Evolutionary conservation across 2,888 invertebrate genomes (phyloP).

Genomic region (Leuctra nigra): DNA sequence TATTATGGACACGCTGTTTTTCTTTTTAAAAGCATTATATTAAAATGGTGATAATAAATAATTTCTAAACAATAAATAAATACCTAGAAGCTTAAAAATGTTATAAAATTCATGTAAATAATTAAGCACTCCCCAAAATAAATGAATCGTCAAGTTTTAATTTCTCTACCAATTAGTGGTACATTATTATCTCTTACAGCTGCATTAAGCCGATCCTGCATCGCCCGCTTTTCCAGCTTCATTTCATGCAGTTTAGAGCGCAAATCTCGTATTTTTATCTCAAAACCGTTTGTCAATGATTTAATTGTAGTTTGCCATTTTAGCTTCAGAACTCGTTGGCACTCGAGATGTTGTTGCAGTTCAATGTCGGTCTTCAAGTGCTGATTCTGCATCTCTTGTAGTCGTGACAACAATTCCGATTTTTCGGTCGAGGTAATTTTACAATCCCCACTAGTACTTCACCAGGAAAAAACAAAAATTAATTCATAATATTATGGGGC

Average conservation of each 20-base stretch:
- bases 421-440: constrained; percentile 5
- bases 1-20: too few species aligned
- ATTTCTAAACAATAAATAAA: too few species aligned
- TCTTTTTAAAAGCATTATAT: too few species aligned
- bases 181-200: background rate
- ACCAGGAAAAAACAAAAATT: too few species aligned
- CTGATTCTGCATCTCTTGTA: constrained; percentile 17
- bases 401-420: constrained; percentile 4
- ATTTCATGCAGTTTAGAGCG: constrained; percentile 8
- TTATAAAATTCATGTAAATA: too few species aligned
- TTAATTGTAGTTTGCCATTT: constrained; percentile 22
- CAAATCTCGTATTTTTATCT: constrained; percentile 19
- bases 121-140: too few species aligned
- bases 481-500: too few species aligned
- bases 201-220: background rate
- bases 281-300: constrained; percentile 16
- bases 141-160: too few species aligned
- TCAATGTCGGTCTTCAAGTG: constrained; percentile 15
- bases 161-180: too few species aligned
- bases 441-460: too few species aligned
- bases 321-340: constrained; percentile 20
- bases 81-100: too few species aligned
- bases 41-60: too few species aligned
- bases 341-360: constrained; percentile 21
- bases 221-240: constrained; percentile 6